Base-by-base conservation (phyloP, 2,888 invertebrate genomes). In the Selenia dentaria region DNA sequence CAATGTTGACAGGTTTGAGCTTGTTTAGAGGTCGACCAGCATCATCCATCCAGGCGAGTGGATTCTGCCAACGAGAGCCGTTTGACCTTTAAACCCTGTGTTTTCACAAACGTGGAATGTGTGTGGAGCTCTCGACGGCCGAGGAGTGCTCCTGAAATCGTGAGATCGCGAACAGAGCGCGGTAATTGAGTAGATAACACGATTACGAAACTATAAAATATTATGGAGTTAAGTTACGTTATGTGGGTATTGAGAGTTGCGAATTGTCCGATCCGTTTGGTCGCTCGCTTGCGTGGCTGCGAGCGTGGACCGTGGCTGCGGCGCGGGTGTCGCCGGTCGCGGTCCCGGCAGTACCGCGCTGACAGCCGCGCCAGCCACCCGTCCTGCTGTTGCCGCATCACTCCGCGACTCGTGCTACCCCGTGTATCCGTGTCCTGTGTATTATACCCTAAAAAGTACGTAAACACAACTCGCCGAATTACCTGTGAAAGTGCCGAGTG, bases 121-220 rank as follows among this genome's bases (percentile, higher is more conserved):
- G 65, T 64, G 64, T 62, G 67, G n/a, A 68, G 67, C 56, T 59
- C 58, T 60, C 51, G 54, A 61, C 45, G 47, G 52, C 54, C 67
- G 62, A 69, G 68, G 67, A 71, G 69, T 79, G 76, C 79, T 82
- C 84, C 84, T 79, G 82, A 76, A 84, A 80, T 85, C 84, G 83
- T 84, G 85, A 84, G 82, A 81, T 77, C 80, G 79, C 80, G 78
- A 81, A 69, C 72, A 70, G 70, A 82, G 64, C 72, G 70, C 79
- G 67, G 79, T 83, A 85, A 85, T 85, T 82, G 74, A 83, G 79
- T 82, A 78, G n/a, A n/a, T n/a, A n/a, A 82, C 74, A 78, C 76
- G 76, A 76, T 89, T 87, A 85, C 88, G 85, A 87, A 88, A 89
- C 80, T 85, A 84, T 84, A 84, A 84, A 83, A 83, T 84, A 84